Evolutionary conservation across 2,797 vertebrate genomes (phyloP), one percentile per base, ranked within the genome.

Genomic region (Sitta carolinensis): DNA sequence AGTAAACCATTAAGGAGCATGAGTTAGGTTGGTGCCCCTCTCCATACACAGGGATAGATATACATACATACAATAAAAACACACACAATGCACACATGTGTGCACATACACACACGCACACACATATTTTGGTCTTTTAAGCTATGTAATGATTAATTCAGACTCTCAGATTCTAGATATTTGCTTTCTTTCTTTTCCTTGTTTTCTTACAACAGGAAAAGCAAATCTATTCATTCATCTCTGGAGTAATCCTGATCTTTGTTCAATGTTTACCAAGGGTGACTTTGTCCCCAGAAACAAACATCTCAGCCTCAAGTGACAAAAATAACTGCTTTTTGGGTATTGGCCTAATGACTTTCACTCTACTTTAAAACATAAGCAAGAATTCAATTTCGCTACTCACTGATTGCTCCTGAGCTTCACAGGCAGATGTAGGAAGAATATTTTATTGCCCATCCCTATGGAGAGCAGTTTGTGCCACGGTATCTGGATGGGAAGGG

Each of bases 1-100:
- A 92, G 80, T 84, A 95, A 91, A 93, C 45, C 20, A 18, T 74
- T 88, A 93, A 58, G 80, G 94, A 94, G 45, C 40, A 91, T 67
- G 77, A 73, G 43, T 84, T 92, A 61, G 83, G 63, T 66, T 67
- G 66, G 40, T 70, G 89, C 54, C 54, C 76, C 67, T 89, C 93
- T 95, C 88, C 86, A 64, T 36, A 87, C 85, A 92, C 4, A 74
- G 16, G 82, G 36, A 70, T 77, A 94, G 27, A 63, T 66, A 78
- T 8, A 94, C 70, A 83, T 4, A 95, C 45, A 5, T 40, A 95
- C 78, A 76, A 76, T 23, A 57, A 94, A 96, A 92, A 77, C 64
- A 95, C 74, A 64, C 2, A 91, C 74, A 93, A 15, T 13, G 63
- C 21, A 20, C 87, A 81, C 8, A 40, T 13, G 1, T 13, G 34